These are phyloP conservation scores for Nansenia antarctica DNA, from an alignment of 2,113 vertebrate species.

Conservation along the genomic window DNA sequence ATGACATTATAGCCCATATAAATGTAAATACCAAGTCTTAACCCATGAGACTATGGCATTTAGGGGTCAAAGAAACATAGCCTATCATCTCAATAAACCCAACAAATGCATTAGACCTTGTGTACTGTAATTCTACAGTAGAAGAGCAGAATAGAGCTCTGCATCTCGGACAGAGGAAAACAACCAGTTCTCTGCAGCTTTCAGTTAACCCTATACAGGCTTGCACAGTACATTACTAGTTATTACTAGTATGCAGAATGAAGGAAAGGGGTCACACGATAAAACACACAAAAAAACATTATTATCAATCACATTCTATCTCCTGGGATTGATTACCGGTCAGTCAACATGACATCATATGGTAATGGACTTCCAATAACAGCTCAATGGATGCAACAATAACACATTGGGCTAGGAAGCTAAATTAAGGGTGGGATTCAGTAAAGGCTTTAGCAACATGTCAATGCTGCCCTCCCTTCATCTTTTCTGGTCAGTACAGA, in stretches of 20 bases:
- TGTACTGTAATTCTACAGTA: background rate
- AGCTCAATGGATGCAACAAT: slow-evolving; percentile 24
- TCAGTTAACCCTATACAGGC: background rate
- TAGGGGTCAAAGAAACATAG: slow-evolving; percentile 19
- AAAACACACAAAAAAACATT: background rate
- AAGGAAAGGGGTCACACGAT: background rate
- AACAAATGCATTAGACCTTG: background rate
- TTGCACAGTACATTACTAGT: background rate
- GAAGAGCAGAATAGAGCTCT: background rate
- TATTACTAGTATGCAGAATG: background rate
- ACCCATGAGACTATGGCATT: slow-evolving; percentile 19
- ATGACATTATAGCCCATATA: slow-evolving; percentile 21
- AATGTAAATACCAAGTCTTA: slow-evolving; percentile 35
- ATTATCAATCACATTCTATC: background rate
- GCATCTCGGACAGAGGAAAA: background rate
- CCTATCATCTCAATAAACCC: background rate
- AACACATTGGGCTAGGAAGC: background rate
- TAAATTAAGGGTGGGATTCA: background rate
- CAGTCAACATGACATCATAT: slow-evolving; percentile 4
- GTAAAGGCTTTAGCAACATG: slow-evolving; percentile 4
- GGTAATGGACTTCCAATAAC: slow-evolving; percentile 23
- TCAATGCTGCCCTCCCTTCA: slow-evolving; percentile 20
- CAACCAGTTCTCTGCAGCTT: background rate
- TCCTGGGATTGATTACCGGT: background rate
- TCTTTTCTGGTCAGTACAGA: slow-evolving; percentile 41